Evolutionary conservation across 2,797 vertebrate genomes (phyloP).

Genomic region (Alauda arvensis): DNA sequence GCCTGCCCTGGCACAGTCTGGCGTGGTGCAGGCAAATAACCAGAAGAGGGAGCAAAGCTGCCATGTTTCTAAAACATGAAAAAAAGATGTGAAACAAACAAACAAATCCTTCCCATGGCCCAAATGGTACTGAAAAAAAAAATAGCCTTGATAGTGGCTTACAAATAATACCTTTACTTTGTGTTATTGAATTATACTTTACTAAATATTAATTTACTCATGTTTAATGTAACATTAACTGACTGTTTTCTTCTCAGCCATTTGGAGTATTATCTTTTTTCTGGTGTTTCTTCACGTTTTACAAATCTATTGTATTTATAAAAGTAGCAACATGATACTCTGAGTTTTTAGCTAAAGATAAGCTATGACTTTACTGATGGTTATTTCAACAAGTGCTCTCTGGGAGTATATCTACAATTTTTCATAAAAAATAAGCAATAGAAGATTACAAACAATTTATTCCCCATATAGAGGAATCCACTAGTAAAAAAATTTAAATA

Average conservation of each 20-base stretch:
- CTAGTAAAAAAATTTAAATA: neutral
- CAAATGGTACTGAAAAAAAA: neutral
- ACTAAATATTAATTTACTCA: neutral
- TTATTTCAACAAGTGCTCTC: neutral
- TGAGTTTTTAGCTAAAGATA: neutral
- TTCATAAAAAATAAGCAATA: neutral
- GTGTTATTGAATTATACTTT: neutral
- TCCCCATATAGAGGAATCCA: neutral
- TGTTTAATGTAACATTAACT: neutral
- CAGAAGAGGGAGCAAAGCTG: slow-evolving; percentile 77
- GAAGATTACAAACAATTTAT: neutral
- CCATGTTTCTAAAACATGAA: neutral
- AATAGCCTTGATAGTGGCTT: neutral
- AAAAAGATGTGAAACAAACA: neutral
- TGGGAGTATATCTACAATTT: neutral
- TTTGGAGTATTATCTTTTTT: neutral
- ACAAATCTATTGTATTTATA: neutral
- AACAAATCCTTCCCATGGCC: neutral
- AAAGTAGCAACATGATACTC: neutral
- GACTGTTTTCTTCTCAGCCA: neutral
- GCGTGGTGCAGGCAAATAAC: slow-evolving; percentile 5
- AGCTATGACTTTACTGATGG: neutral
- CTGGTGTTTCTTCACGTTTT: neutral
- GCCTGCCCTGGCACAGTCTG: neutral
- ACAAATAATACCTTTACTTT: neutral